A percentile compares a stretch with the other conserved stretches of the same genome.
Evolutionary conservation across 1,140 invertebrate genomes (phyloP).

Genomic region (Temnothorax curvispinosus): DNA sequence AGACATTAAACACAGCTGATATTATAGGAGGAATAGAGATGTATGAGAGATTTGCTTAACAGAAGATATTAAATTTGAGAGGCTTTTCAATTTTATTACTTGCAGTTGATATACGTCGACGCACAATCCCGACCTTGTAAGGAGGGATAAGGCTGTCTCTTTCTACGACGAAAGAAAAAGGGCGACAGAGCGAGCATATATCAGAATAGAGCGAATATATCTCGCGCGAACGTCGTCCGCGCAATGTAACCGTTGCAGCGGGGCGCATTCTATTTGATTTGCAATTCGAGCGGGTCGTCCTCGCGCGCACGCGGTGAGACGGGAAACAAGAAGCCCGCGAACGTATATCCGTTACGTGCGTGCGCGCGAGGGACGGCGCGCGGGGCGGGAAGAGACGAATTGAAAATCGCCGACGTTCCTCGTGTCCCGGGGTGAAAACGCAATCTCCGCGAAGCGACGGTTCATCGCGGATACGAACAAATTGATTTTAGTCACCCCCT

Average conservation of each 20-base stretch:
- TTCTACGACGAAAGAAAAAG: conserved; percentile 32
- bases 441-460: conserved; percentile 60
- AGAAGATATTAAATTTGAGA: background rate
- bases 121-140: conserved; percentile 7
- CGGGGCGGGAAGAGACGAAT: conserved; percentile 62
- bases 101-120: conserved; percentile 9
- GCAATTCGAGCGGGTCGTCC: conserved; percentile 72
- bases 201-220: conserved; percentile 55
- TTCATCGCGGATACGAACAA: conserved; percentile 60
- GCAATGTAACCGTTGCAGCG: conserved; percentile 47
- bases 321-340: conserved; percentile 36
- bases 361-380: background rate
- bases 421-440: conserved; percentile 64
- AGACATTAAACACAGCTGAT: background rate
- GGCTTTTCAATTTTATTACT: background rate
- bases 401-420: conserved; percentile 62
- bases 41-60: background rate
- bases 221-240: conserved; percentile 31
- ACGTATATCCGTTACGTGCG: conserved; percentile 38
- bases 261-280: conserved; percentile 70
- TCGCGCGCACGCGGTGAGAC: conserved; percentile 38
- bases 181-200: conserved; percentile 13
- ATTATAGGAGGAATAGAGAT: background rate
- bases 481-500: conserved; percentile 61
- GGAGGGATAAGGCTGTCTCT: background rate